Conservation (phyloP, 2,797 vertebrate species). For the Rallus crepitans region DNA sequence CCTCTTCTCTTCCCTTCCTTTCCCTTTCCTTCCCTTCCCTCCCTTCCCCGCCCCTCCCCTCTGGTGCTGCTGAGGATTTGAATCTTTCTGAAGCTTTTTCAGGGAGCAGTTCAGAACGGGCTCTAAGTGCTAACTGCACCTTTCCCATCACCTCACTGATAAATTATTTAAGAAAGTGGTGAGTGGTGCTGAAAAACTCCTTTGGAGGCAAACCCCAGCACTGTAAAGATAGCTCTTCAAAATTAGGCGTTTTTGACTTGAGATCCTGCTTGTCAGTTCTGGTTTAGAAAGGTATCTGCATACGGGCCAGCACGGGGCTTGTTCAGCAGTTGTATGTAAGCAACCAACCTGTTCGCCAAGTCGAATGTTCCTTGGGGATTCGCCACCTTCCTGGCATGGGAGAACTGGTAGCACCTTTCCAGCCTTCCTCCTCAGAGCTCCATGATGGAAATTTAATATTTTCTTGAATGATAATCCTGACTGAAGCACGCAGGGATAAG, state of each 20-base stretch:
- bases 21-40: too few relatives aligned
- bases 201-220: background rate
- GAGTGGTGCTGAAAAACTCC: background rate
- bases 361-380: background rate
- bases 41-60: background rate
- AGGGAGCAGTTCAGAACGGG: background rate
- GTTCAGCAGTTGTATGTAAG: rapidly evolving
- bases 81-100: background rate
- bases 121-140: background rate
- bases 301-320: background rate
- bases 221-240: rapidly evolving
- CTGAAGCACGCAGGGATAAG: background rate
- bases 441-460: background rate
- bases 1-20: too few relatives aligned
- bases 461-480: background rate
- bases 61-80: background rate
- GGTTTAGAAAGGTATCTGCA: background rate
- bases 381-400: rapidly evolving
- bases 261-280: background rate
- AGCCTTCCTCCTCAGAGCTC: background rate
- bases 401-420: background rate
- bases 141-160: background rate
- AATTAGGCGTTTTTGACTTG: background rate
- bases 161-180: background rate
- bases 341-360: rapidly evolving